These are phyloP conservation scores for Linurgus olivaceus DNA, from an alignment of 2,797 vertebrate genomes.

Conservation along the genomic window DNA sequence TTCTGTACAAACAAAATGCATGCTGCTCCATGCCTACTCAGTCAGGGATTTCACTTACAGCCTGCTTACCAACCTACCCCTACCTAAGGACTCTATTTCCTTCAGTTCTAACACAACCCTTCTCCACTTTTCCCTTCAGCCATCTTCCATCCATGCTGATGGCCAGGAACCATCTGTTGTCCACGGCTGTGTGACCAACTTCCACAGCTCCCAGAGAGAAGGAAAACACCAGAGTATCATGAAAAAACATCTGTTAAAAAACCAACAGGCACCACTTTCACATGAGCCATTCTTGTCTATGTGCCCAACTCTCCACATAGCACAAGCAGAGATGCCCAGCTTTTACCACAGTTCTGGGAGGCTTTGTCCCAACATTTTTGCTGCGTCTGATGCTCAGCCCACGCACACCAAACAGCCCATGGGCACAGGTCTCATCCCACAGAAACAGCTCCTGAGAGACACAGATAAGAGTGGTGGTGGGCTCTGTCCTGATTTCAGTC, in stretches of 20 bases:
- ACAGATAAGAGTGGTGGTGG: rapidly evolving
- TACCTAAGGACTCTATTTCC: not conserved
- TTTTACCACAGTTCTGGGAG: not conserved
- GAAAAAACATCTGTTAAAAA: not conserved
- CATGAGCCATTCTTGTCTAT: not conserved
- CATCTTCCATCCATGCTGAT: not conserved
- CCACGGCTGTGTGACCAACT: not conserved
- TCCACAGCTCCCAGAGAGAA: not conserved
- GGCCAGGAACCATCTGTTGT: not conserved
- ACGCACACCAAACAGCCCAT: rapidly evolving
- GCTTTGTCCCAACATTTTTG: not conserved
- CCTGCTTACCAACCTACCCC: not conserved
- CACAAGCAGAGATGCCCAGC: not conserved
- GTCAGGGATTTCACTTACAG: not conserved
- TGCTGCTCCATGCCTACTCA: not conserved
- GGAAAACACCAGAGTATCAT: rapidly evolving
- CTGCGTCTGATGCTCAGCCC: not conserved
- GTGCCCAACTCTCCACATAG: not conserved
- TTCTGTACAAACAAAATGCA: not conserved
- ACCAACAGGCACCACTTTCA: rapidly evolving
- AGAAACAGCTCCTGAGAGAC: rapidly evolving
- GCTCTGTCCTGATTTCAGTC: not conserved
- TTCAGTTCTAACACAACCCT: not conserved
- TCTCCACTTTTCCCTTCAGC: not conserved
- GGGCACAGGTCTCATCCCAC: not conserved